Conservation (phyloP, 2,888 invertebrate genomes). For the Margaritifera margaritifera region DNA sequence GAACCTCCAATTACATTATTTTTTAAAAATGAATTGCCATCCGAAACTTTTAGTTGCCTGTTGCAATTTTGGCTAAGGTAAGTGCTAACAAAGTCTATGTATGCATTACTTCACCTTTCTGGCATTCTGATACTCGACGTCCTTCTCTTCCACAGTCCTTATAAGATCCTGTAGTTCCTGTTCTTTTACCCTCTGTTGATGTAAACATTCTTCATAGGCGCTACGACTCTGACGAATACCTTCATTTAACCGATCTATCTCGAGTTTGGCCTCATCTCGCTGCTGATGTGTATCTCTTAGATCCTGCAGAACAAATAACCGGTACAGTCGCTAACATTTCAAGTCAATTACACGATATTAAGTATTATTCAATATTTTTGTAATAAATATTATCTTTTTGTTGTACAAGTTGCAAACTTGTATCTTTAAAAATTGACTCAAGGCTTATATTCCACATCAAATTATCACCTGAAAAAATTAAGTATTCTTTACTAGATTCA, state of each 20-base stretch:
- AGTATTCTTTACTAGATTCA: too few relatives aligned
- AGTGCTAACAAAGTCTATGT: background rate
- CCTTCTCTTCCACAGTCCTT: conserved; percentile 53
- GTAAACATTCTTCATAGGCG: conserved; percentile 50
- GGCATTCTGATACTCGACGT: conserved; percentile 57
- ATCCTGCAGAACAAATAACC: conserved; percentile 29
- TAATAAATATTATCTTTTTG: background rate
- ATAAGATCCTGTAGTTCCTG: conserved; percentile 57
- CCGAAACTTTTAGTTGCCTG: too few relatives aligned
- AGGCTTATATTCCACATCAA: too few relatives aligned
- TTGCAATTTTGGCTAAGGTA: too few relatives aligned
- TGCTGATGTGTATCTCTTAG: conserved; percentile 46
- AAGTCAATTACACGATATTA: too few relatives aligned
- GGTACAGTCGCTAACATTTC: background rate
- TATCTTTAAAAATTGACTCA: too few relatives aligned
- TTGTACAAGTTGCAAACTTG: too few relatives aligned
- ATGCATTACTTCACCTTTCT: conserved; percentile 43
- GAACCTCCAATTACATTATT: too few relatives aligned
- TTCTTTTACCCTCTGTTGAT: conserved; percentile 56
- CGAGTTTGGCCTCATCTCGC: conserved; percentile 56
- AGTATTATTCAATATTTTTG: too few relatives aligned
- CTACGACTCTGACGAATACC: conserved; percentile 53
- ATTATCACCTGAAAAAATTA: too few relatives aligned
- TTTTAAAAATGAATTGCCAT: too few relatives aligned
- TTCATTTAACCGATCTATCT: conserved; percentile 59